Percentiles rank a stretch among this genome's conserved stretches.
These are phyloP conservation scores for Melanerpes aurifrons DNA, from an alignment of 2,113 vertebrate species.

Conservation along the genomic window DNA sequence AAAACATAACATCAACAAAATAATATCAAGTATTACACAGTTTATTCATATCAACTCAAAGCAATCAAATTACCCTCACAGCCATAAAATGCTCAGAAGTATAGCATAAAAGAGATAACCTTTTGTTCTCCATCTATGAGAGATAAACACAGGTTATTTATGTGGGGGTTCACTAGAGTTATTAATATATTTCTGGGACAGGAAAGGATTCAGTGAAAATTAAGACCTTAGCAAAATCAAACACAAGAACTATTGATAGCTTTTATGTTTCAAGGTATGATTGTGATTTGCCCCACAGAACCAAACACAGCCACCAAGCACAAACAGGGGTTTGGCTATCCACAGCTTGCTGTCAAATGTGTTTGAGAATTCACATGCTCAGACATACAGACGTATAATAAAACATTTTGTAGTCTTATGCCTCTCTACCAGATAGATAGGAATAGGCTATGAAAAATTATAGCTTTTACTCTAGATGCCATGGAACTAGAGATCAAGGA, in stretches of 20 bases:
- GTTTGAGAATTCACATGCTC: background rate
- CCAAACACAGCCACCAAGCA: background rate
- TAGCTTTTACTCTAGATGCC: background rate
- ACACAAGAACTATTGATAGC: background rate
- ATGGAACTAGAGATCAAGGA: too few relatives aligned
- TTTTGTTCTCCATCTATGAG: background rate
- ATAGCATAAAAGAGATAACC: background rate
- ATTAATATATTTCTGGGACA: background rate
- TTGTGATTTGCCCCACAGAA: background rate
- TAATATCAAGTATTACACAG: background rate
- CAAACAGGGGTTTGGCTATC: background rate
- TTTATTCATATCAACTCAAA: background rate
- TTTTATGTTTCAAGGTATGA: background rate
- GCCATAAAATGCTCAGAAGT: background rate
- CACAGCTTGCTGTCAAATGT: background rate
- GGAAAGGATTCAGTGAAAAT: background rate
- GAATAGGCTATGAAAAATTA: background rate
- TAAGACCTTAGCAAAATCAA: background rate
- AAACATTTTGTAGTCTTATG: background rate
- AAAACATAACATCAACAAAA: background rate
- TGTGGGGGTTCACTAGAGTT: background rate
- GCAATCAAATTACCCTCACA: background rate
- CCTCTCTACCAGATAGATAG: background rate
- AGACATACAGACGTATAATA: background rate
- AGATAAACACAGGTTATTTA: background rate